phyloP scores from a whole-genome alignment of 2,113 vertebrate genomes.

The Petaurus breviceps region DNA sequence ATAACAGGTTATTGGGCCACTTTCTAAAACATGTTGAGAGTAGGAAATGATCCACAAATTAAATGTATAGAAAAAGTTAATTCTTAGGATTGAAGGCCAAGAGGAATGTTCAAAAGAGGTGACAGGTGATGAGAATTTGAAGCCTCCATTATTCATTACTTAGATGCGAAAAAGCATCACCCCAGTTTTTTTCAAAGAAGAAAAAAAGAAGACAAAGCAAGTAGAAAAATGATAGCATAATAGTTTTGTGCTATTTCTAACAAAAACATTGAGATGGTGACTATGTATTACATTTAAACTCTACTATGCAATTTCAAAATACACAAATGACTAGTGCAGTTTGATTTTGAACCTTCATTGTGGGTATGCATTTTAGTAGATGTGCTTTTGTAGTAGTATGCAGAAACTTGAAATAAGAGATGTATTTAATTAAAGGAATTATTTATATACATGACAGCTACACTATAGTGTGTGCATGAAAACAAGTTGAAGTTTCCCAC shows the following conservation, averaged over 20 bases:
- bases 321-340: not conserved
- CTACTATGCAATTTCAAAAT: conserved; percentile 1
- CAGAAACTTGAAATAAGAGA: not conserved
- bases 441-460: conserved; percentile 73
- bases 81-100: not conserved
- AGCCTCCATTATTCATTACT: conserved; percentile 48
- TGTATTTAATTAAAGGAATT: conserved; percentile 48
- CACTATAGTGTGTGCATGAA: conserved; percentile 62
- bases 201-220: conserved; percentile 21
- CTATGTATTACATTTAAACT: not conserved
- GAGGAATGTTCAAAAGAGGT: conserved; percentile 16
- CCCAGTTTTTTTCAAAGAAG: conserved; percentile 28
- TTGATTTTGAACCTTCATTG: conserved; percentile 40
- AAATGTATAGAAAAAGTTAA: conserved; percentile 11
- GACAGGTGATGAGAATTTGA: not conserved
- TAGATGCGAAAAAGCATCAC: not conserved
- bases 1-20: not conserved
- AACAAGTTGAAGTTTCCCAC: conserved; percentile 74
- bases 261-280: conserved; percentile 24
- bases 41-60: not conserved
- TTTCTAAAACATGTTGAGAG: not conserved
- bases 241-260: not conserved
- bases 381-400: not conserved
- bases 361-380: not conserved
- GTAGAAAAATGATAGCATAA: not conserved